Percentiles rank a stretch among this genome's conserved stretches.
These are phyloP conservation scores for Scaptomyza tumidula DNA, from an alignment of 2,888 invertebrate species.

Conservation along the genomic window DNA sequence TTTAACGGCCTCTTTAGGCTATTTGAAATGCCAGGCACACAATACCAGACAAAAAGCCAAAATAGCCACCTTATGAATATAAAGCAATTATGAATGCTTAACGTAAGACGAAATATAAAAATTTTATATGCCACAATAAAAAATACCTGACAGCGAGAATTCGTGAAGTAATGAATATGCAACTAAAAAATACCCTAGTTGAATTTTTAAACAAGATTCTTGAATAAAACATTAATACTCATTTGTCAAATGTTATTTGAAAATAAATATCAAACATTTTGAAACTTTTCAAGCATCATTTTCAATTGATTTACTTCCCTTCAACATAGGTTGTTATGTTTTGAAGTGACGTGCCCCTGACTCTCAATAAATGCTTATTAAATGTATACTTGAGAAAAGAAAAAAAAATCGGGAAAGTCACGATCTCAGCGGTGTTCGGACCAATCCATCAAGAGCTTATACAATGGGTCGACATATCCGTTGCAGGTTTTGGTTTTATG, in stretches of 20 bases:
- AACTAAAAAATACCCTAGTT: constrained; percentile 13
- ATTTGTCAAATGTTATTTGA: too few relatives aligned
- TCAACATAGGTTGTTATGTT: neutral
- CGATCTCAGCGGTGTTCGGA: constrained; percentile 34
- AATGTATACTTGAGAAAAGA: constrained; percentile 20
- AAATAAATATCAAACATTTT: too few relatives aligned
- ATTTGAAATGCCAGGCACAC: constrained; percentile 69
- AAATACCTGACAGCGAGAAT: constrained; percentile 3
- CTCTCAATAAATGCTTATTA: constrained; percentile 39
- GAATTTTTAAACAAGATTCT: too few relatives aligned
- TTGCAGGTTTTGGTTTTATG: constrained; percentile 49
- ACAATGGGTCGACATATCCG: constrained; percentile 52
- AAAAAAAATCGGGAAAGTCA: constrained; percentile 47
- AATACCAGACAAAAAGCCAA: constrained; percentile 21
- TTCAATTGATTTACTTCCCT: too few relatives aligned
- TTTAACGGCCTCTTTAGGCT: constrained; percentile 66
- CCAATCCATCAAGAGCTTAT: constrained; percentile 45
- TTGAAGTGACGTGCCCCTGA: constrained; percentile 5
- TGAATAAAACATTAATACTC: too few relatives aligned
- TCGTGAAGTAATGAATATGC: fast-evolving
- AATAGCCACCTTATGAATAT: constrained; percentile 46
- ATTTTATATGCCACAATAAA: constrained; percentile 55
- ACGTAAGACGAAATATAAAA: constrained; percentile 45
- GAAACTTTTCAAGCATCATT: too few relatives aligned
- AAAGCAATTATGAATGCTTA: constrained; percentile 72